Percentiles rank a stretch among this genome's conserved stretches.
Evolutionary conservation across 1,140 invertebrate species (phyloP).

Genomic region (Drosophila seguyi): DNA sequence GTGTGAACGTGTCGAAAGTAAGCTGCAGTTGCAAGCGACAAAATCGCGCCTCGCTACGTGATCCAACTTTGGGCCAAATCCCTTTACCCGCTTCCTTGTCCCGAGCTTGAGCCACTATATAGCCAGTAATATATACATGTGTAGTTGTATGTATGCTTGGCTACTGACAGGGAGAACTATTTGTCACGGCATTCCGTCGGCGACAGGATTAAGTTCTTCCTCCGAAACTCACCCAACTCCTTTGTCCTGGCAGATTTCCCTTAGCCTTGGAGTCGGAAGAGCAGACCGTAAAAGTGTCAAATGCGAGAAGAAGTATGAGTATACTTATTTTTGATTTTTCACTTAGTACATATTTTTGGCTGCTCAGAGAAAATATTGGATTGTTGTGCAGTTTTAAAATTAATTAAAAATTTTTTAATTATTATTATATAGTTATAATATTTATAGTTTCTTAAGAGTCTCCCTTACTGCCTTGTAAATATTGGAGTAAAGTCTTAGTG

Average conservation of each 20-base stretch:
- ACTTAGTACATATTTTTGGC: not conserved
- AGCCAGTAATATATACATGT: conserved; percentile 37
- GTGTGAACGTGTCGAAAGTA: conserved; percentile 66
- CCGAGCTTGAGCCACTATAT: conserved; percentile 15
- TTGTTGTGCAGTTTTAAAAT: not conserved
- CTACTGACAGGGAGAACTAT: conserved; percentile 63
- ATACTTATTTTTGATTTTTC: conserved; percentile 11
- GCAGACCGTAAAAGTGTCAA: conserved; percentile 39
- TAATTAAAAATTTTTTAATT: too few species aligned
- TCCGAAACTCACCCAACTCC: conserved; percentile 8
- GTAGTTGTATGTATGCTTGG: conserved; percentile 7
- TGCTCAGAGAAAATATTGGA: too few species aligned
- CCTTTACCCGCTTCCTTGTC: not conserved
- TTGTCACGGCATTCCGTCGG: conserved; percentile 76
- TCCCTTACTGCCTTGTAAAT: too few species aligned
- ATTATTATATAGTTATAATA: not conserved
- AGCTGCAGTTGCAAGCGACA: conserved; percentile 66
- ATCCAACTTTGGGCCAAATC: conserved; percentile 27
- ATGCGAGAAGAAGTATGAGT: not conserved
- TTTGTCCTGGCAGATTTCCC: conserved; percentile 47
- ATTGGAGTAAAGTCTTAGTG: too few species aligned
- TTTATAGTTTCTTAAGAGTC: too few species aligned
- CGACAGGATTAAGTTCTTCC: conserved; percentile 67
- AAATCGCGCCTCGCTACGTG: conserved; percentile 72
- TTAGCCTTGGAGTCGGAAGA: conserved; percentile 7